Evolutionary conservation across 2,797 vertebrate genomes (phyloP).

Genomic region (Pagetopsis macropterus): DNA sequence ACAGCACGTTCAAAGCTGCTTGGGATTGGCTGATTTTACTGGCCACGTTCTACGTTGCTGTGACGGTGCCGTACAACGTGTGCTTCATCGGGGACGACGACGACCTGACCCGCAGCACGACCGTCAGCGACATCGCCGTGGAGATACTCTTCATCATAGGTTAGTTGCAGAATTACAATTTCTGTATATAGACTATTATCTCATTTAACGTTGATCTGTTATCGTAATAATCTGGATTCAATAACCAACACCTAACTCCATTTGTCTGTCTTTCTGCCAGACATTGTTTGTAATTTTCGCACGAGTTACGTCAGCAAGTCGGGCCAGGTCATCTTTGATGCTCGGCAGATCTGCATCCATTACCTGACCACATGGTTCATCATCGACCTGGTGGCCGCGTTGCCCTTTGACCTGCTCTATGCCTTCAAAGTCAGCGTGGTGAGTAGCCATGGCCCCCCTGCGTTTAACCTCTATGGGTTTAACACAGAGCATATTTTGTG

Average conservation of each 20-base stretch:
- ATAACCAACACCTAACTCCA: neutral
- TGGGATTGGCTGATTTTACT: constrained; percentile 99
- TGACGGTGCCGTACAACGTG: constrained; percentile 98
- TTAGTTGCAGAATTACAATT: constrained; percentile 68
- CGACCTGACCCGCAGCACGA: constrained; percentile 94
- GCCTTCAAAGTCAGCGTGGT: constrained; percentile 99
- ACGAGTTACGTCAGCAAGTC: constrained; percentile 98
- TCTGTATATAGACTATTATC: neutral
- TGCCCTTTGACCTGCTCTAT: constrained; percentile 98
- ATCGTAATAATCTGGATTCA: neutral
- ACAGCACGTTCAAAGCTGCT: constrained; percentile 96
- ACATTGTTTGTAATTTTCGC: constrained; percentile 98
- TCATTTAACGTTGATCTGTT: neutral
- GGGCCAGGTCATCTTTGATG: constrained; percentile 97
- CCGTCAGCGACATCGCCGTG: constrained; percentile 96
- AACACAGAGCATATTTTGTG: neutral
- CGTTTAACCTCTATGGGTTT: neutral
- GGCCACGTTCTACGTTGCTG: constrained; percentile 97
- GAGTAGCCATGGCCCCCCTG: constrained; percentile 74
- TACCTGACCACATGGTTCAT: constrained; percentile 99
- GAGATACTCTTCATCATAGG: constrained; percentile 98
- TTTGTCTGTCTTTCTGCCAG: constrained; percentile 71
- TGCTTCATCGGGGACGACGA: constrained; percentile 97
- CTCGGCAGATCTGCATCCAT: constrained; percentile 97
- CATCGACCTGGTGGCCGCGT: constrained; percentile 96